Conservation (phyloP, 2,888 invertebrate genomes). For the Cephus nigrinus region DNA sequence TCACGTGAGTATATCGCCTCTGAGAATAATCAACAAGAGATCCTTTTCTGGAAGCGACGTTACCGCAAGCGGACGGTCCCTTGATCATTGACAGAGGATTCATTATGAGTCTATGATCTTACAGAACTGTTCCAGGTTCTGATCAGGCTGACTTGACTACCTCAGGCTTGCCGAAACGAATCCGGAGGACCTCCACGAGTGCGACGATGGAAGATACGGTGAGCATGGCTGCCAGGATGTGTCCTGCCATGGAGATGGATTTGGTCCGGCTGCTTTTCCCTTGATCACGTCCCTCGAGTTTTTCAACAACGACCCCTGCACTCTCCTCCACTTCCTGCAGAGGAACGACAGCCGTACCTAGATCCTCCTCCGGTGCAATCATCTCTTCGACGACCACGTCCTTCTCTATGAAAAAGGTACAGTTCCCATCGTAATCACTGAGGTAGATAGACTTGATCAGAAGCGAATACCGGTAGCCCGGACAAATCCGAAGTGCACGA, state of each 20-base stretch:
- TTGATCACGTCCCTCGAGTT: conserved; percentile 20
- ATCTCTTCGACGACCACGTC: background rate
- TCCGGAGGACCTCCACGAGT: conserved; percentile 53
- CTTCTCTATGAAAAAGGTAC: conserved; percentile 29
- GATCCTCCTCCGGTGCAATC: background rate
- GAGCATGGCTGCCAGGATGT: conserved; percentile 56
- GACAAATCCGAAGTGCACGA: conserved; percentile 31
- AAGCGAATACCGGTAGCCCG: conserved; percentile 42
- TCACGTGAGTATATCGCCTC: conserved; percentile 37
- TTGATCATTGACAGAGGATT: conserved; percentile 47
- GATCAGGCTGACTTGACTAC: conserved; percentile 30
- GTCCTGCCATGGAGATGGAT: conserved; percentile 49
- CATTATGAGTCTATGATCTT: background rate
- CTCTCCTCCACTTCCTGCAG: conserved; percentile 13
- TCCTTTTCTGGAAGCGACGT: conserved; percentile 43
- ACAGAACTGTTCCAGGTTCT: background rate
- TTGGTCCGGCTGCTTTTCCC: conserved; percentile 38
- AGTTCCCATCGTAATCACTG: conserved; percentile 53
- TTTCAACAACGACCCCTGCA: conserved; percentile 1
- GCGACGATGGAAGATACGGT: conserved; percentile 54
- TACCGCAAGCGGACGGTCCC: conserved; percentile 48
- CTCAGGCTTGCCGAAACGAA: conserved; percentile 52
- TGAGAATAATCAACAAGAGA: conserved; percentile 46
- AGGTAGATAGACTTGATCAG: conserved; percentile 40
- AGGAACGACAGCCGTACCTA: background rate